Evolutionary conservation across 2,113 vertebrate species (phyloP).

Genomic region (Hyperopisus bebe): DNA sequence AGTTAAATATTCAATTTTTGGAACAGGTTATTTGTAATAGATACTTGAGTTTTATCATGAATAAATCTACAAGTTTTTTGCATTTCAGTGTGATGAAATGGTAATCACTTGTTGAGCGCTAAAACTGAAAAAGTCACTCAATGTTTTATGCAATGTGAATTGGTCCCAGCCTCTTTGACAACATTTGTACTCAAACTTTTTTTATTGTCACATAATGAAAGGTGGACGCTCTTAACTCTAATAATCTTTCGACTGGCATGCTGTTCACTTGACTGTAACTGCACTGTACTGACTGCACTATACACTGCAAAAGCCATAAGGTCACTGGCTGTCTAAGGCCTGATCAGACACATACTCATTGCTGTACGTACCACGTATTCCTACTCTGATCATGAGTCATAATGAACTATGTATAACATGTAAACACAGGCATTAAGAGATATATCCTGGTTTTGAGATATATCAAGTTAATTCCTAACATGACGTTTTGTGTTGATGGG

Average conservation of each 20-base stretch:
- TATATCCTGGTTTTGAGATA: slow-evolving; percentile 1
- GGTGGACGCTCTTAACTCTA: neutral
- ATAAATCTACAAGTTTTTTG: slow-evolving; percentile 8
- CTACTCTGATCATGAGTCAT: neutral
- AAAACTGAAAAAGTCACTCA: neutral
- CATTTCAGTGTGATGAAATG: neutral
- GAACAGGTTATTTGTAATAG: slow-evolving; percentile 2
- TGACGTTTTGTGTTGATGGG: neutral
- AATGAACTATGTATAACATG: neutral
- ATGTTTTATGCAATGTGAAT: neutral
- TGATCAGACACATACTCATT: neutral
- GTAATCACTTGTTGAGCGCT: neutral
- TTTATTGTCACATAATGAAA: neutral
- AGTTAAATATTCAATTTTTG: slow-evolving; percentile 45
- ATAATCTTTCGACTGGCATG: neutral
- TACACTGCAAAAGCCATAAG: slow-evolving; percentile 6
- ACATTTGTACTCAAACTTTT: neutral
- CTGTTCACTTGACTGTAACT: neutral
- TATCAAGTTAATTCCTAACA: neutral
- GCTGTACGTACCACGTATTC: neutral
- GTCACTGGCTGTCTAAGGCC: neutral
- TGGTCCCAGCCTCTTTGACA: neutral
- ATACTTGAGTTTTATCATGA: slow-evolving; percentile 31
- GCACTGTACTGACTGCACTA: neutral
- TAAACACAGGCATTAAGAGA: neutral